Conservation (phyloP, 2,113 vertebrate genomes). For the Rana temporaria region DNA sequence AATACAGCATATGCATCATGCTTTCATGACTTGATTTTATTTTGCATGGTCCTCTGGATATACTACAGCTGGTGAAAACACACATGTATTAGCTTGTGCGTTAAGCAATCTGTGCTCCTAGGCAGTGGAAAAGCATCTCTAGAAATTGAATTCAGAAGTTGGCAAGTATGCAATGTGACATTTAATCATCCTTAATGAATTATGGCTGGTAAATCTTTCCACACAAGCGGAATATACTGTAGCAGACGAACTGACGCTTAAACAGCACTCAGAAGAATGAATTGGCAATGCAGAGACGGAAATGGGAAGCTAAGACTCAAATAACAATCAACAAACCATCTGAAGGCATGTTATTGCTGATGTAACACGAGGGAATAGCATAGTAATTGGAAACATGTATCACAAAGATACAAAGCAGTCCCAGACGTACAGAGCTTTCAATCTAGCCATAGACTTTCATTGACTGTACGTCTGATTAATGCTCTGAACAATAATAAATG, state of each 20-base stretch:
- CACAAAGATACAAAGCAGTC: not conserved
- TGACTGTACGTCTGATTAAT: not conserved
- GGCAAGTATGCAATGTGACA: not conserved
- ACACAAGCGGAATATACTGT: not conserved
- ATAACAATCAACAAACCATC: not conserved
- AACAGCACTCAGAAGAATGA: not conserved
- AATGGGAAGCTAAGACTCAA: not conserved
- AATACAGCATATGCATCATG: no score
- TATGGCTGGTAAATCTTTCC: not conserved
- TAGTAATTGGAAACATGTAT: conserved; percentile 8
- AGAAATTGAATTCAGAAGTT: not conserved
- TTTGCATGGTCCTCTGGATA: no score
- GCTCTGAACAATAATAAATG: no score
- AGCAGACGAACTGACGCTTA: not conserved
- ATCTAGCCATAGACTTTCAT: not conserved
- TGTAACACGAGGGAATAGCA: not conserved
- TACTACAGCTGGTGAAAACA: no score
- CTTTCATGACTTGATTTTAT: no score
- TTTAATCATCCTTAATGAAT: conserved; percentile 18
- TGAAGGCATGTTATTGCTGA: not conserved
- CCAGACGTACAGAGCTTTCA: not conserved
- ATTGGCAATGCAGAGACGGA: not conserved
- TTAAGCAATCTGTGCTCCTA: no score
- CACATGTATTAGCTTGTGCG: no score
- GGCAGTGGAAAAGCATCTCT: no score